phyloP scores from a whole-genome alignment of 2,888 invertebrate genomes.

The Oligia strigilis region DNA sequence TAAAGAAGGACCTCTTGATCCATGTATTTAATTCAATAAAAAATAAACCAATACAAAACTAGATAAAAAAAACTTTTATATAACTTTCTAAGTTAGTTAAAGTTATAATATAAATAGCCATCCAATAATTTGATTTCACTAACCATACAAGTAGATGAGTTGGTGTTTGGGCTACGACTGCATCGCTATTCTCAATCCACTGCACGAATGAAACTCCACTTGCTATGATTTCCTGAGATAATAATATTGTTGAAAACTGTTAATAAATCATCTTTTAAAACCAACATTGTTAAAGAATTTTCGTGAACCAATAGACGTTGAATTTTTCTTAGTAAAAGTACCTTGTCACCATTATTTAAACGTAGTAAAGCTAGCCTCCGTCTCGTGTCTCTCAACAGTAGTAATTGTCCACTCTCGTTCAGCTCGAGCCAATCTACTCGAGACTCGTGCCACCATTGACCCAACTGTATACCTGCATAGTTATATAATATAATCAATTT shows the following conservation, averaged over 20 bases:
- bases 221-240: constrained; percentile 90
- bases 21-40: no score
- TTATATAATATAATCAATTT: neutral
- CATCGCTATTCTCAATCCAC: constrained; percentile 98
- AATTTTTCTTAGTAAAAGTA: neutral
- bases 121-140: constrained; percentile 40
- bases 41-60: no score
- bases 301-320: neutral
- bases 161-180: constrained; percentile 98
- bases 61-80: neutral
- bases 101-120: neutral
- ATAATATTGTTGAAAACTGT: neutral
- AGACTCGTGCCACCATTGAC: constrained; percentile 97
- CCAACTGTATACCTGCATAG: constrained; percentile 90
- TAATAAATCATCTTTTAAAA: neutral
- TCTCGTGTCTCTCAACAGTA: constrained; percentile 97
- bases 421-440: constrained; percentile 99
- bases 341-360: constrained; percentile 90
- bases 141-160: constrained; percentile 98
- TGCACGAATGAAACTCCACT: constrained; percentile 94
- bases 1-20: neutral
- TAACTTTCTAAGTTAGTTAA: neutral
- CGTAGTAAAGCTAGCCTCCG: constrained; percentile 92
- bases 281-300: neutral
- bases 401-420: constrained; percentile 97